Base-by-base conservation (phyloP, 2,113 vertebrate genomes). In the Dasyprocta punctata region DNA sequence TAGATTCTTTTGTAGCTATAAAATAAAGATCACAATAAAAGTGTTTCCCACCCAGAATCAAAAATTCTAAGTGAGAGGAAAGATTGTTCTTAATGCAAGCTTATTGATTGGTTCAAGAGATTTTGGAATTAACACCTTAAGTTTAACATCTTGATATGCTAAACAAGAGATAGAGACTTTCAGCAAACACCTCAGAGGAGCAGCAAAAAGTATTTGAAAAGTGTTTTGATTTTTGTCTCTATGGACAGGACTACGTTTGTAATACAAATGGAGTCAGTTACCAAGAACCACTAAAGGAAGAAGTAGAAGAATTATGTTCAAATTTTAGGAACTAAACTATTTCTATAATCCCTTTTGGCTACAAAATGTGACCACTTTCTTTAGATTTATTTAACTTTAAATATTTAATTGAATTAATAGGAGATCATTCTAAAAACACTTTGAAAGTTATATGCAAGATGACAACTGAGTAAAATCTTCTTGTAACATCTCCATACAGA, bases 11-110 rank as follows among this genome's bases (percentile, higher is more conserved):
- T 82, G 47, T 78, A 90, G 47, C 41, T 94, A 9, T 88, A 85
- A 97, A 90, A 83, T 33, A 96, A n/a, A 90, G 26, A 94, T 93
- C 81, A 88, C 56, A 92, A 36, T 60, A 63, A 92, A 93, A 96
- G 41, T 91, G 92, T 82, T 94, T 97, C 77, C 82, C 88, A 96
- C 60, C 54, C 54, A 96, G 92, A 95, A 94, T 47, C 41, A 94
- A 67, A 96, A 97, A 83, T 89, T 92, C 82, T 94, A 90, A 86
- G 73, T 49, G 54, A 96, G n/a, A 78, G 1, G 11, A 82, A 78
- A 75, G 83, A 78, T 33, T 54, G 7, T 36, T 93, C 38, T 63
- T 44, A 92, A 93, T 71, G 20, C 12, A 96, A 90, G 8, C 2
- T 52, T 52, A 4, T 10, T 71, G 52, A 78, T 44, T 60, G 13